Evolutionary conservation across 2,888 invertebrate species (phyloP).

Genomic region (Troides oblongomaculatus): DNA sequence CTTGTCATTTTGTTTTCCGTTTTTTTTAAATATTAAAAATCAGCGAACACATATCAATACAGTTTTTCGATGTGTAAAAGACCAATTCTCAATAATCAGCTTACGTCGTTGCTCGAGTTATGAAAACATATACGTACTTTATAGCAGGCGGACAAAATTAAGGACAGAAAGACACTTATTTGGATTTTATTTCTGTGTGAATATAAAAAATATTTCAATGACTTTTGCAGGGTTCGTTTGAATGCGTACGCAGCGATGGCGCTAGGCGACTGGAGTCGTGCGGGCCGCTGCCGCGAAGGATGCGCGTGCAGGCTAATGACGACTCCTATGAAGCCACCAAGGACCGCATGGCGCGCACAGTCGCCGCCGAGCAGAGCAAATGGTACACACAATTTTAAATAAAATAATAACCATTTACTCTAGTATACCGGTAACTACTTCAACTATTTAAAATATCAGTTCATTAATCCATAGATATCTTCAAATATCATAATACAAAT

Average conservation of each 20-base stretch:
- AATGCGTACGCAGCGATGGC: constrained; percentile 86
- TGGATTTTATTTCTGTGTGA: not conserved
- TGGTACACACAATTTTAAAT: constrained; percentile 78
- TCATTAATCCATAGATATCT: no score
- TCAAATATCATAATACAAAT: not conserved
- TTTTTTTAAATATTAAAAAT: no score
- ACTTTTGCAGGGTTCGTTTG: constrained; percentile 90
- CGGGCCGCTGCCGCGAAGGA: constrained; percentile 91
- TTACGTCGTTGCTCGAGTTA: no score
- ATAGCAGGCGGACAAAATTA: not conserved
- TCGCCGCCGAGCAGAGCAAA: constrained; percentile 96
- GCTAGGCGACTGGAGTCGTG: constrained; percentile 86
- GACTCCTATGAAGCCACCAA: constrained; percentile 96
- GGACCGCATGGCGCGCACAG: constrained; percentile 94
- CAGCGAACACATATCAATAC: no score
- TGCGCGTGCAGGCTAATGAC: constrained; percentile 96
- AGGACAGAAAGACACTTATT: not conserved
- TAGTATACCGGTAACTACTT: not conserved
- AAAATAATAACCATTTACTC: not conserved
- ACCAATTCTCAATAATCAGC: no score
- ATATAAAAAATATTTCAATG: constrained; percentile 5
- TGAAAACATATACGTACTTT: not conserved
- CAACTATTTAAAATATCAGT: not conserved
- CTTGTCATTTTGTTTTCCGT: no score
- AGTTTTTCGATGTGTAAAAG: no score